Evolutionary conservation across 2,113 vertebrate genomes (phyloP).

Genomic region (Campylorhamphus procurvoides): DNA sequence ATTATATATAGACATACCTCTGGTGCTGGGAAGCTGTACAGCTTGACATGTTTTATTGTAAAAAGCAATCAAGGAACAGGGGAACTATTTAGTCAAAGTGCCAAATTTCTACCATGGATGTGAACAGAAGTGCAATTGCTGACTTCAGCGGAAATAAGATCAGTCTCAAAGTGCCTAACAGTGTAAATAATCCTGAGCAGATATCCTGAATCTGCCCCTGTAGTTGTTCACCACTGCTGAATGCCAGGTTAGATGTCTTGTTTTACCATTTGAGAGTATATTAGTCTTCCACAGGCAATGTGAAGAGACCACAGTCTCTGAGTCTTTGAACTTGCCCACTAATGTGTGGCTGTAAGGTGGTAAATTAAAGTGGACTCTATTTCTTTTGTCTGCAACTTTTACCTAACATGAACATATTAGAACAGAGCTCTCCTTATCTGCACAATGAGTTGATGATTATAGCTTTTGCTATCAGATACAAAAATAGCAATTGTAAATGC

Average conservation of each 20-base stretch:
- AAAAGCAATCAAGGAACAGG: background rate
- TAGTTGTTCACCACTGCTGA: background rate
- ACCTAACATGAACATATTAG: background rate
- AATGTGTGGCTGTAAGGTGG: background rate
- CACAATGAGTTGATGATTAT: background rate
- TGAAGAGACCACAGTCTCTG: background rate
- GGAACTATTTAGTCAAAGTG: background rate
- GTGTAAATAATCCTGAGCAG: background rate
- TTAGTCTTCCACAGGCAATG: background rate
- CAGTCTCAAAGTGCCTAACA: background rate
- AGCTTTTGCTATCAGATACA: background rate
- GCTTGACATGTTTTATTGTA: background rate
- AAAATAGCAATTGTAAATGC: constrained; percentile 23
- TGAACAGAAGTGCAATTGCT: background rate
- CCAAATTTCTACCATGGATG: background rate
- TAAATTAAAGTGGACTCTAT: background rate
- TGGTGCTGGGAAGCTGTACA: background rate
- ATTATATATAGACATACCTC: background rate
- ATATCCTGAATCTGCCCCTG: background rate
- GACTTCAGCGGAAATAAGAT: background rate
- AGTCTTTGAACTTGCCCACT: background rate
- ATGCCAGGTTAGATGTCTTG: background rate
- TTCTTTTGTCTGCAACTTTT: background rate
- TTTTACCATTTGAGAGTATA: background rate
- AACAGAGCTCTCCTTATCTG: background rate